A percentile compares a stretch with the other conserved stretches of the same genome.
phyloP scores from a whole-genome alignment of 2,797 vertebrate species.

The Buphagus erythrorhynchus region DNA sequence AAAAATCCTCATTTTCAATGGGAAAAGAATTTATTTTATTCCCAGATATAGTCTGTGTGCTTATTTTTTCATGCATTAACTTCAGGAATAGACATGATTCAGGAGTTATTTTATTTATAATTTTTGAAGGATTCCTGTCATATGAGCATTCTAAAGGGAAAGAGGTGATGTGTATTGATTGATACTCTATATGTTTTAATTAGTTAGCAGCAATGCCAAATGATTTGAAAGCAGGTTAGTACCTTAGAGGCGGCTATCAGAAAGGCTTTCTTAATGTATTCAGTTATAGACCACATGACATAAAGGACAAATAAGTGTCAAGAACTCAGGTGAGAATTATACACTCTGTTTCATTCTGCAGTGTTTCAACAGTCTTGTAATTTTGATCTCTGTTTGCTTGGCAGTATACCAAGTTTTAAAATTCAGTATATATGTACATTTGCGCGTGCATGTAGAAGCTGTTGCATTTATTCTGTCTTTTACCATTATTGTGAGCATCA shows the following conservation, averaged over 20 bases:
- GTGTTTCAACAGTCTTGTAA: neutral
- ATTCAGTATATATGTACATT: neutral
- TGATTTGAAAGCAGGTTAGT: neutral
- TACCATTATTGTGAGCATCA: neutral
- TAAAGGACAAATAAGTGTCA: constrained; percentile 7
- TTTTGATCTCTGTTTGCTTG: neutral
- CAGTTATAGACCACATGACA: constrained; percentile 17
- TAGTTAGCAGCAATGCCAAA: neutral
- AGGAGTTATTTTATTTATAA: neutral
- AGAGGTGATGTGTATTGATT: neutral
- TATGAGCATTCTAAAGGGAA: neutral
- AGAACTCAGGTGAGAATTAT: neutral
- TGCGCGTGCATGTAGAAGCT: neutral
- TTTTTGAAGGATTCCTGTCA: neutral
- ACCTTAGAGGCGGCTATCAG: neutral
- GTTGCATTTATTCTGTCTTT: neutral
- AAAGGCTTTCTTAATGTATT: constrained; percentile 24
- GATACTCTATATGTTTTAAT: neutral
- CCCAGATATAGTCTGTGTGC: neutral
- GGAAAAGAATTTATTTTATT: neutral
- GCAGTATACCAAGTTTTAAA: neutral
- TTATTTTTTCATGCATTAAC: neutral
- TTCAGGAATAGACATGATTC: neutral
- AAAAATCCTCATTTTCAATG: neutral
- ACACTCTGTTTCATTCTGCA: neutral